Evolutionary conservation across 2,797 vertebrate species (phyloP).

Genomic region (Diglossa cyanea): DNA sequence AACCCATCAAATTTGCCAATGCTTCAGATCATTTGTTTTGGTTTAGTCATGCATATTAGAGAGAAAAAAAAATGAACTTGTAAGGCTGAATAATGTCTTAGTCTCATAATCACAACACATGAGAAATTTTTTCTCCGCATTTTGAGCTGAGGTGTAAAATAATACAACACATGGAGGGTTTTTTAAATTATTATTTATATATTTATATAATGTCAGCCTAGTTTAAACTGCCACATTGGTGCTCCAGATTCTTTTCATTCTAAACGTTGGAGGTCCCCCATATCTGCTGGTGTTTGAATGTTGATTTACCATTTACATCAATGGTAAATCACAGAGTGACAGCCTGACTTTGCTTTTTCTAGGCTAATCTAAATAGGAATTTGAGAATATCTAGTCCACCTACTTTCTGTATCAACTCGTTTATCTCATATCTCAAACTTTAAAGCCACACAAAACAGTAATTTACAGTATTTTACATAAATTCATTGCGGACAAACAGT

Average conservation of each 20-base stretch:
- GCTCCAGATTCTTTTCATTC: neutral
- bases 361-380: neutral
- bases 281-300: neutral
- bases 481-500: neutral
- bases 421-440: neutral
- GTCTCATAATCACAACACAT: neutral
- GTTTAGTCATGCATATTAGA: neutral
- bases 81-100: neutral
- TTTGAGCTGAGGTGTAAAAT: neutral
- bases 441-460: neutral
- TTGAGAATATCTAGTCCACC: neutral
- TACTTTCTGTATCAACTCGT: neutral
- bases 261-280: neutral
- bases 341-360: neutral
- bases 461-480: neutral
- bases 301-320: neutral
- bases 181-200: neutral
- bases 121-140: neutral
- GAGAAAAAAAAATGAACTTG: neutral
- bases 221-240: neutral
- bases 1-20: neutral
- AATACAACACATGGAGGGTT: accelerated
- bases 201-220: neutral
- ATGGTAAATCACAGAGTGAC: neutral
- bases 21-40: neutral